Conservation (phyloP, 1,140 invertebrate species). For the Sycophaga agraensis region DNA sequence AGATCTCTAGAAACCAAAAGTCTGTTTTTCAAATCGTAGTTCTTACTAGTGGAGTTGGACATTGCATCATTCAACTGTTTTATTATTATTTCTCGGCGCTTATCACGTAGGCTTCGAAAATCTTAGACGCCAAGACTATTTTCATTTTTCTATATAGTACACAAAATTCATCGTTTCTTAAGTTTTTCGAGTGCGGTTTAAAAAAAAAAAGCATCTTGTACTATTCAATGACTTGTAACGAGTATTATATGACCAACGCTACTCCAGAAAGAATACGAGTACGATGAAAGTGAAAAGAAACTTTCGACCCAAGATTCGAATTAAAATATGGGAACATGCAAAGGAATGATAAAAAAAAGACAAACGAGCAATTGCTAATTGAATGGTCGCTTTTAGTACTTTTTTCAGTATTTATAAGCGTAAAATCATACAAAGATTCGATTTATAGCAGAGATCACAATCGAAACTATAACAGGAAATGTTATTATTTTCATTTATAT, state of each 20-base stretch:
- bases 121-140: too few relatives aligned
- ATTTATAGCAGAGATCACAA: background rate
- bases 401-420: background rate
- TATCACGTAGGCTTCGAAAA: too few relatives aligned
- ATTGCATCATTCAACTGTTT: too few relatives aligned
- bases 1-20: constrained; percentile 6
- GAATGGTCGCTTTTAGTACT: background rate
- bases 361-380: background rate
- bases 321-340: background rate
- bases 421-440: background rate
- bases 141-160: too few relatives aligned
- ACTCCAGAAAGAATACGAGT: background rate
- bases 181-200: too few relatives aligned
- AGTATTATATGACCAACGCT: too few relatives aligned
- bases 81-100: too few relatives aligned
- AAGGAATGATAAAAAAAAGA: background rate
- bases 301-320: background rate
- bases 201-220: too few relatives aligned
- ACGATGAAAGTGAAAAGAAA: constrained; percentile 1
- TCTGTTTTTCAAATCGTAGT: constrained; percentile 2
- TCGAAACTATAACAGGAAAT: background rate
- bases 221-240: too few relatives aligned
- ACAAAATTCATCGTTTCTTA: too few relatives aligned
- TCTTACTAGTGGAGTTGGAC: background rate
- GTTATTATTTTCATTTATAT: background rate